These are phyloP conservation scores for Syritta pipiens DNA, from an alignment of 2,888 invertebrate genomes.

Conservation along the genomic window DNA sequence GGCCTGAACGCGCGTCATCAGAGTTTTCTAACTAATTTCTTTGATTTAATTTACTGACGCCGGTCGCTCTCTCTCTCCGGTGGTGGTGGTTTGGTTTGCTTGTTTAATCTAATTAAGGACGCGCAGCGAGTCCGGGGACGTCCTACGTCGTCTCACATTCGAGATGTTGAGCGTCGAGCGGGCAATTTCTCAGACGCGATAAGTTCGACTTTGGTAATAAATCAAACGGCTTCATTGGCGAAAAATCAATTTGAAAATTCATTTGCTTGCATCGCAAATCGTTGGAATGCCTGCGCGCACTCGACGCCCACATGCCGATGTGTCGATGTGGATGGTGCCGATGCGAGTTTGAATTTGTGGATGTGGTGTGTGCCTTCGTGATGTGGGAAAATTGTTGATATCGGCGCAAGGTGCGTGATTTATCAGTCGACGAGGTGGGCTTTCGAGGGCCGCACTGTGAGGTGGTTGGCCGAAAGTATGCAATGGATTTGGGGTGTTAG, in stretches of 20 bases:
- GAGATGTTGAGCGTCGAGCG: slow-evolving; percentile 8
- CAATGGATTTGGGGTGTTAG: too few species aligned
- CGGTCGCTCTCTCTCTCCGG: slow-evolving; percentile 38
- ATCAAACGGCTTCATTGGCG: slow-evolving; percentile 30
- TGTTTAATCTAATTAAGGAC: slow-evolving; percentile 47
- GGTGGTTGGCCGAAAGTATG: too few species aligned
- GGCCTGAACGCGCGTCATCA: neutral
- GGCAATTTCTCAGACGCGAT: slow-evolving; percentile 24
- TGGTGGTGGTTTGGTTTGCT: too few species aligned
- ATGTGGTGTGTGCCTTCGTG: too few species aligned
- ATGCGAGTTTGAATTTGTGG: too few species aligned
- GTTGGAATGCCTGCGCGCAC: slow-evolving; percentile 7
- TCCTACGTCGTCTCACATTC: neutral
- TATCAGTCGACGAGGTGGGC: too few species aligned
- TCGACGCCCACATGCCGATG: slow-evolving; percentile 40
- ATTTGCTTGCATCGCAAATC: slow-evolving; percentile 28
- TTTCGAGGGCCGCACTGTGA: too few species aligned
- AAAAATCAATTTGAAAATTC: slow-evolving; percentile 41
- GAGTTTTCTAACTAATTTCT: slow-evolving; percentile 19
- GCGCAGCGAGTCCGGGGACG: neutral
- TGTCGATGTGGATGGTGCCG: slow-evolving; percentile 4
- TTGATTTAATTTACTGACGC: slow-evolving; percentile 43
- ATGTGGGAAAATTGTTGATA: too few species aligned
- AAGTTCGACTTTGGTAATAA: slow-evolving; percentile 34
- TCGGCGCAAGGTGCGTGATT: too few species aligned